Conservation (phyloP, 2,888 invertebrate genomes). For the Erebia ligea region DNA sequence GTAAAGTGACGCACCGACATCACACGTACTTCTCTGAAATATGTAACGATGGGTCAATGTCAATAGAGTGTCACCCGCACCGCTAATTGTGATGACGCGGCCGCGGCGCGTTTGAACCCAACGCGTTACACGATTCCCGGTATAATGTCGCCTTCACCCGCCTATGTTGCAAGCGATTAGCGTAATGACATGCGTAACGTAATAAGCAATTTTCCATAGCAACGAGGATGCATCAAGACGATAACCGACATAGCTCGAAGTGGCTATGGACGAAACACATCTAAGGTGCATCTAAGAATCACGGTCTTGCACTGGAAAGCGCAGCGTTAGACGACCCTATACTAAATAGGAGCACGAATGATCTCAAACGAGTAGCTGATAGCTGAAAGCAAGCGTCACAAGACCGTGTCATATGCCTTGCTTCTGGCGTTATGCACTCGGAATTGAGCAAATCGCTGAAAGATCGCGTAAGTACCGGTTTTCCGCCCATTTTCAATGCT, state of each 20-base stretch:
- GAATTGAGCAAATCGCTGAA: not conserved
- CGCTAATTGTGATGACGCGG: constrained; percentile 69
- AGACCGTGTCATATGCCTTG: no score
- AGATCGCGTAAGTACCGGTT: not conserved
- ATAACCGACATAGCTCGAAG: no score
- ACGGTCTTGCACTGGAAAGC: no score
- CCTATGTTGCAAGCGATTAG: constrained; percentile 46
- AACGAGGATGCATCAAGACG: no score
- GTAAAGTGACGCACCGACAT: constrained; percentile 35
- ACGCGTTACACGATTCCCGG: constrained; percentile 69
- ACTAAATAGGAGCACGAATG: no score
- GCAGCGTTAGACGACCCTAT: no score
- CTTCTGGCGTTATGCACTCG: not conserved
- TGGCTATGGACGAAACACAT: no score
- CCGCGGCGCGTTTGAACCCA: constrained; percentile 72
- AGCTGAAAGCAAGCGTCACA: no score
- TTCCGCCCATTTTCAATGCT: not conserved
- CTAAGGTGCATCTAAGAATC: no score
- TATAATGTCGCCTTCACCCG: constrained; percentile 47
- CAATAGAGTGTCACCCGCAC: constrained; percentile 69
- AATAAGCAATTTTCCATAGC: not conserved
- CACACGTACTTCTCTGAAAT: constrained; percentile 75
- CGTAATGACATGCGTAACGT: constrained; percentile 35
- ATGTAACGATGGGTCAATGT: constrained; percentile 78
- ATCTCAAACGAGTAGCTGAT: no score